Evolutionary conservation across 2,113 vertebrate genomes (phyloP), one percentile per base, ranked within the genome.

Genomic region (Tachycineta bicolor): DNA sequence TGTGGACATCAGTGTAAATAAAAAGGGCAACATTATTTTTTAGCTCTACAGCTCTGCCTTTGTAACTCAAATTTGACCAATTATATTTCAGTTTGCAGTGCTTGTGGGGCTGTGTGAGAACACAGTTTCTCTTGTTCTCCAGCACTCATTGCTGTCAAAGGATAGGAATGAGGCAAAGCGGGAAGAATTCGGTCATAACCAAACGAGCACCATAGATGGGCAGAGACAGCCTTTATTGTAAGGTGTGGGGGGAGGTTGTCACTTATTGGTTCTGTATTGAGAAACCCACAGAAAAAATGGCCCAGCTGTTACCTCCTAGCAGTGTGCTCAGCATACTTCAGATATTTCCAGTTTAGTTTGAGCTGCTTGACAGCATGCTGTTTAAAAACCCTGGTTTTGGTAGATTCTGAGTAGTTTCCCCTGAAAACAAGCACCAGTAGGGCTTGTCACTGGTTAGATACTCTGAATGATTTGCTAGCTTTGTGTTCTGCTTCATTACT

Each of bases 181-280:
- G 58, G 90, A 86, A 75, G 85, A 86, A 86, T 88, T 92, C 23
- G 2, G 31, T 71, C 6, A 5, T 83, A 75, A 85, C 79, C 69
- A 87, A 84, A 92, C 74, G 85, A 91, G 56, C 82, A 16, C 93
- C 73, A 18, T 92, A 93, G 85, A 95, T 89, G 88, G 90, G 88
- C 83, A 95, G 93, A 89, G 91, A 25, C 93, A 92, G 88, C 49
- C 73, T 78, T 75, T 33, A 14, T 31, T 95, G 79, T 55, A 70
- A 96, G 93, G 85, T 92, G 94, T 90, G 67, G 47, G 90, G 80
- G 49, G 52, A 90, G 90, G 63, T 82, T 93, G 82, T 75, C 76
- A 58, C 44, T 86, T 93, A 47, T 20, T 77, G 47, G 17, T 75
- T 87, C 60, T 87, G 3, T 28, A 49, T 52, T 81, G 79, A 93